phyloP scores from a whole-genome alignment of 2,113 vertebrate genomes.

The Ascaphus truei region DNA sequence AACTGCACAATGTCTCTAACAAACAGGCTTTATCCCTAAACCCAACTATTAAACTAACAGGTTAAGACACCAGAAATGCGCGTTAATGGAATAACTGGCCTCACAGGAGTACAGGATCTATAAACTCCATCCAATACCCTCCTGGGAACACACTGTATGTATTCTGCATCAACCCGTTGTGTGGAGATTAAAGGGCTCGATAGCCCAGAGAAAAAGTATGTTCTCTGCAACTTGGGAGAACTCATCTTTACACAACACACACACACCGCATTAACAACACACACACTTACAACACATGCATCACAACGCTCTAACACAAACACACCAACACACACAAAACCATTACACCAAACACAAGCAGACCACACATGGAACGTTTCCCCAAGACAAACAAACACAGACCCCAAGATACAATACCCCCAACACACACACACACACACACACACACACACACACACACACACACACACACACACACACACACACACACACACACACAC shows the following conservation, averaged over 20 bases:
- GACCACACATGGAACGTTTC: no score
- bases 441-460: not conserved
- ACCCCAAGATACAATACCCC: no score
- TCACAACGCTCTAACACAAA: not conserved
- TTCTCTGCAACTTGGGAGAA: no score
- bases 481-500: not conserved
- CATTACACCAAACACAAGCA: not conserved
- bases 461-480: not conserved
- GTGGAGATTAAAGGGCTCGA: not conserved
- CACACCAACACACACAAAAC: not conserved
- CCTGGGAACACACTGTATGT: not conserved
- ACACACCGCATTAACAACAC: not conserved
- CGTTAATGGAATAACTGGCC: conserved; percentile 6
- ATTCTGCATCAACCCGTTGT: not conserved
- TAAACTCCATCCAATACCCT: not conserved
- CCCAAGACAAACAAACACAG: no score
- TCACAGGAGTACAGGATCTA: not conserved
- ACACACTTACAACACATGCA: not conserved
- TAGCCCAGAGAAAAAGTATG: not conserved
- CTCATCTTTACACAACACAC: no score
- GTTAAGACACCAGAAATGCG: not conserved
- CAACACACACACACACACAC: not conserved
- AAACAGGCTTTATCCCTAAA: no score
- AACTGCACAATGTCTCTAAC: not conserved
- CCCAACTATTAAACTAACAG: not conserved